phyloP scores from a whole-genome alignment of 2,113 vertebrate genomes.

The Columba livia region DNA sequence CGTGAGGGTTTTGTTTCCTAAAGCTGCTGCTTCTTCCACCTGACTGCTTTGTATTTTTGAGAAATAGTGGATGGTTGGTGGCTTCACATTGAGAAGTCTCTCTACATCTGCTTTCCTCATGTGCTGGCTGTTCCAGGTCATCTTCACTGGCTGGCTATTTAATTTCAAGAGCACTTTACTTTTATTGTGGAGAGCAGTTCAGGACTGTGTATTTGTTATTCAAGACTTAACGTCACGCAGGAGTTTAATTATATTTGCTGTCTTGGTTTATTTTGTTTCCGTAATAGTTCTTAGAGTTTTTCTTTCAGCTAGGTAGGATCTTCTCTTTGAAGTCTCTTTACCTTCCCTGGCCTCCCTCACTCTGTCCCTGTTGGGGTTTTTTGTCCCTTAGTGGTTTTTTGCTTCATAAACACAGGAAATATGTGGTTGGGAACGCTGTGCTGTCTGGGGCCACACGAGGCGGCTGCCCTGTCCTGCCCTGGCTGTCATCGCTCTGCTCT shows the following conservation, averaged over 20 bases:
- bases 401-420: background rate
- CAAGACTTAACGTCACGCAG: background rate
- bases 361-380: background rate
- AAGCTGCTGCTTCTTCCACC: background rate
- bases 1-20: fast-evolving
- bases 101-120: fast-evolving
- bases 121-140: background rate
- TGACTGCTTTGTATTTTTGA: background rate
- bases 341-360: background rate
- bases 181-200: background rate
- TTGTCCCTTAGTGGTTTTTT: background rate
- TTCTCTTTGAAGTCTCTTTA: background rate
- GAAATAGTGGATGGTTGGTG: background rate
- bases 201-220: background rate
- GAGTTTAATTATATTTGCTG: background rate
- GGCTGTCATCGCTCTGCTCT: background rate
- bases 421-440: fast-evolving
- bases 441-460: background rate
- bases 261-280: background rate
- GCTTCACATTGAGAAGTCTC: background rate
- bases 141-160: background rate
- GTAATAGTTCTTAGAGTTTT: background rate
- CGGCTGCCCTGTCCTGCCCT: background rate
- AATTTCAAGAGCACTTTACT: background rate
- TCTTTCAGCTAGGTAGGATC: background rate